phyloP scores from a whole-genome alignment of 2,888 invertebrate species.

The Disparrhopalites patrizii region DNA sequence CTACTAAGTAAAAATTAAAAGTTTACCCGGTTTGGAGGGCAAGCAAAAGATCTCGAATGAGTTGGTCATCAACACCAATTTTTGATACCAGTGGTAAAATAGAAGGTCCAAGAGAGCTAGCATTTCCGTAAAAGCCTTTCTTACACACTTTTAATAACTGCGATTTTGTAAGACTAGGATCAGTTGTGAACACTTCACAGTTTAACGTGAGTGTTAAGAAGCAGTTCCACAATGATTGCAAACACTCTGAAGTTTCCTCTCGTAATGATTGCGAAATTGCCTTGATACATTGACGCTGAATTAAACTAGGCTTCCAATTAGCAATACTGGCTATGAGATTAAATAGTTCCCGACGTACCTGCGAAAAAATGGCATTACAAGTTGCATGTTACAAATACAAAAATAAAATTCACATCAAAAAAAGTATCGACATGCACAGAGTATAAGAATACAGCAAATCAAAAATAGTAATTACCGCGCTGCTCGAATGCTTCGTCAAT shows the following conservation, averaged over 20 bases:
- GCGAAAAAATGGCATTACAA: not conserved
- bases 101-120: constrained; percentile 66
- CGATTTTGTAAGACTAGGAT: constrained; percentile 36
- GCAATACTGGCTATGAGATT: constrained; percentile 34
- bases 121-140: constrained; percentile 73
- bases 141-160: constrained; percentile 38
- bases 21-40: constrained; percentile 28
- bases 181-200: constrained; percentile 33
- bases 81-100: constrained; percentile 71
- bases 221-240: constrained; percentile 39
- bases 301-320: constrained; percentile 15
- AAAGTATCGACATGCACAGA: not conserved
- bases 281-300: constrained; percentile 26
- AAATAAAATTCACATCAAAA: constrained; percentile 11
- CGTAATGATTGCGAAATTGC: constrained; percentile 19
- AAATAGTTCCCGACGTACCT: constrained; percentile 38
- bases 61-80: constrained; percentile 57
- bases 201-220: constrained; percentile 39
- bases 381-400: not conserved
- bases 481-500: constrained; percentile 14
- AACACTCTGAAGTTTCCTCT: constrained; percentile 23
- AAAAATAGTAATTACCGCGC: constrained; percentile 3
- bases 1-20: not conserved
- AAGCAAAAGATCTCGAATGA: constrained; percentile 8
- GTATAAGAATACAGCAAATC: not conserved